Conservation (phyloP, 2,888 invertebrate genomes). For the Ctena decussata region DNA sequence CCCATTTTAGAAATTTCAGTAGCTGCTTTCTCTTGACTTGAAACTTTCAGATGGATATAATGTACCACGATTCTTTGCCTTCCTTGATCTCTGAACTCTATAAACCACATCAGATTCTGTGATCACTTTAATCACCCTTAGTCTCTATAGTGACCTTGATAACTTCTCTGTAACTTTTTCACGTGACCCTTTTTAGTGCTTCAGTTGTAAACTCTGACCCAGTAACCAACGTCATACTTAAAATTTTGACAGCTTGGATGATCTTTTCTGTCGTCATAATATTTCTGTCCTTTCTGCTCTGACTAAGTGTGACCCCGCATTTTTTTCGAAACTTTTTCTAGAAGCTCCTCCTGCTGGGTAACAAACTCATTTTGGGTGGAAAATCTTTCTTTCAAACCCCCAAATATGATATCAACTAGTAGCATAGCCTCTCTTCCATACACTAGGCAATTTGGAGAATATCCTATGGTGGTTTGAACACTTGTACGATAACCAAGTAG, state of each 20-base stretch:
- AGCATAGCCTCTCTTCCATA: neutral
- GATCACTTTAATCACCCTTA: neutral
- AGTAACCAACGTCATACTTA: neutral
- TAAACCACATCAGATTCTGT: neutral
- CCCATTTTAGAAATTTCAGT: neutral
- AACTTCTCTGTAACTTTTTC: neutral
- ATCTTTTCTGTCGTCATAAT: neutral
- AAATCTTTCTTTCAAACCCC: neutral
- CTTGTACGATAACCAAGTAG: neutral
- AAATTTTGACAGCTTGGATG: neutral
- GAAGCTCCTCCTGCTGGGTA: neutral
- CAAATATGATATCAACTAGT: neutral
- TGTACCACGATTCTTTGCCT: neutral
- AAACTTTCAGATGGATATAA: neutral
- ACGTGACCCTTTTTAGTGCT: neutral
- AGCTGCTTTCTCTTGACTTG: neutral
- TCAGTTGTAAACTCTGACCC: neutral
- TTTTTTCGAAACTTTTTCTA: neutral
- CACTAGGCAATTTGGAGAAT: neutral
- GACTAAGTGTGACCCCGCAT: neutral
- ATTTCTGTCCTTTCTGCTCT: neutral
- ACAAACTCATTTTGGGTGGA: neutral
- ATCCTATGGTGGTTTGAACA: neutral
- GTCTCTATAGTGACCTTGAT: neutral
- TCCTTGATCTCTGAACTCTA: neutral